Percentiles rank a stretch among this genome's conserved stretches.
Evolutionary conservation across 2,888 invertebrate genomes (phyloP).

Genomic region (Nomada flava): DNA sequence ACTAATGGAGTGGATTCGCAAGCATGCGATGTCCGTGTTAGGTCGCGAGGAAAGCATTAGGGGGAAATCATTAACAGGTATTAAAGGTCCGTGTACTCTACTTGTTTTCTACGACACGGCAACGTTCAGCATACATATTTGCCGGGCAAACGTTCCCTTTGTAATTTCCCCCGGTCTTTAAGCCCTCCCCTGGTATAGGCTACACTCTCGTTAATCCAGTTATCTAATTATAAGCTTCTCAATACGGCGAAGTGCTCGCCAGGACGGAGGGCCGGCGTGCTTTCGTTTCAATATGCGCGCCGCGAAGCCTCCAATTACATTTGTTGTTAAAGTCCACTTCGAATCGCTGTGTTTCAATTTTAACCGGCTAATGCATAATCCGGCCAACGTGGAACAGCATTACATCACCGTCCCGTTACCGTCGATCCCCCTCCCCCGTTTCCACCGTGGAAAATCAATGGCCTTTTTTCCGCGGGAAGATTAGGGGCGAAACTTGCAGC

Average conservation of each 20-base stretch:
- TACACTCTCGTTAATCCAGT: not conserved
- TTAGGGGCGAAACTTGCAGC: conserved; percentile 26
- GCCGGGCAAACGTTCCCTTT: not conserved
- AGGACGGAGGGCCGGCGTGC: not conserved
- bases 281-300: not conserved
- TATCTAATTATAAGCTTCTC: conserved; percentile 4
- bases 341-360: conserved; percentile 31
- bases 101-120: not conserved
- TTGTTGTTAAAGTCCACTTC: not conserved
- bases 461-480: not conserved
- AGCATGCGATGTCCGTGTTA: not conserved
- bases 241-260: not conserved
- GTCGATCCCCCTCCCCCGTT: not conserved
- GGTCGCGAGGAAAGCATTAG: not conserved
- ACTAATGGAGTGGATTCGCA: not conserved
- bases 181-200: not conserved
- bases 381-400: not conserved
- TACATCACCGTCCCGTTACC: not conserved
- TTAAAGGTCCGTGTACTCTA: not conserved
- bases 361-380: conserved; percentile 21
- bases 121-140: not conserved
- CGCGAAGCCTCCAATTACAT: conserved; percentile 6
- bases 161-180: not conserved
- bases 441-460: not conserved
- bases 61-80: not conserved